These are phyloP conservation scores for Yponomeuta evonymella DNA, from an alignment of 2,888 invertebrate genomes.

Conservation along the genomic window DNA sequence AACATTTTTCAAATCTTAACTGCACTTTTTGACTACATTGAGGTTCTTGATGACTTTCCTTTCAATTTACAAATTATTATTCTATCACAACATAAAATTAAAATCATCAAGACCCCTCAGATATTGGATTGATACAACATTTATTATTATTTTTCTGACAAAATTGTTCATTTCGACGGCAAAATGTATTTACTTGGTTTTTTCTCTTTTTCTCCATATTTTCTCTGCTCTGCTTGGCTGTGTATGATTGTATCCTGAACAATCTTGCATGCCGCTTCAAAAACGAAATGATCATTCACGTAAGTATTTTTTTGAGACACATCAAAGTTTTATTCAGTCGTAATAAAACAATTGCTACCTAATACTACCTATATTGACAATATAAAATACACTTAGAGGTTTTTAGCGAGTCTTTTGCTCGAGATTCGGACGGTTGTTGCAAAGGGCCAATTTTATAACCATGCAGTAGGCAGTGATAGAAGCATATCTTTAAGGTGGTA, in stretches of 20 bases:
- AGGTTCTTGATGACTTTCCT: slow-evolving; percentile 6
- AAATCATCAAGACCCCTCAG: slow-evolving; percentile 63
- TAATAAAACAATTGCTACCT: slow-evolving; percentile 13
- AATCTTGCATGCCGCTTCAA: slow-evolving; percentile 86
- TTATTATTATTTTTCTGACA: slow-evolving; percentile 68
- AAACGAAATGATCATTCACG: slow-evolving; percentile 83
- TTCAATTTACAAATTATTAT: not conserved
- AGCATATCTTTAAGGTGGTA: slow-evolving; percentile 26
- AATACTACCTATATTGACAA: slow-evolving; percentile 14
- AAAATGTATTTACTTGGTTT: slow-evolving; percentile 83
- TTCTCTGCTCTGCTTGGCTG: slow-evolving; percentile 90
- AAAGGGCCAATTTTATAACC: not conserved
- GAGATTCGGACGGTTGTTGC: not conserved
- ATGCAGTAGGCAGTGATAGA: not conserved
- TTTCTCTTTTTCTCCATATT: slow-evolving; percentile 85
- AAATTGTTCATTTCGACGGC: slow-evolving; percentile 67
- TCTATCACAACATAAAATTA: not conserved
- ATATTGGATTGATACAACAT: slow-evolving; percentile 63
- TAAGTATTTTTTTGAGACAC: slow-evolving; percentile 82
- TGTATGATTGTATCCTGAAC: slow-evolving; percentile 88
- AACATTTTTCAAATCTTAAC: slow-evolving; percentile 61
- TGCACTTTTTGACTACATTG: slow-evolving; percentile 56
- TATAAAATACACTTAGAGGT: slow-evolving; percentile 22
- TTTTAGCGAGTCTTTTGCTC: slow-evolving; percentile 11
- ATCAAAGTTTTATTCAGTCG: slow-evolving; percentile 39